Percentiles rank a stretch among this genome's conserved stretches.
Conservation (phyloP, 1,140 invertebrate genomes). For the Tetramorium alpestre region DNA sequence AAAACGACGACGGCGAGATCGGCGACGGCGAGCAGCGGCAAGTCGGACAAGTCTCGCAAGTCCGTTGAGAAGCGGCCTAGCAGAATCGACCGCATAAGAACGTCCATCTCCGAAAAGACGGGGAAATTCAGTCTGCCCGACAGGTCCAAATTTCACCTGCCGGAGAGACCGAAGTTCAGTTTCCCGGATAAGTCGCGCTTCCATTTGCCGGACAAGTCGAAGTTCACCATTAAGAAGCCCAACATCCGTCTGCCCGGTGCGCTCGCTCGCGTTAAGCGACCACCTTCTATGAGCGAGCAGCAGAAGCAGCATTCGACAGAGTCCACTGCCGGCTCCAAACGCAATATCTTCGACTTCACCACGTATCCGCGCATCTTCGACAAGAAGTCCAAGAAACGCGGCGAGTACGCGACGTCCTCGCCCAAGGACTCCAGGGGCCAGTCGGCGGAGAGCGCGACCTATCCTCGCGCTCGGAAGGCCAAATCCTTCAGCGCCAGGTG, state of each 20-base stretch:
- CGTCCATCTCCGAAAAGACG: constrained; percentile 86
- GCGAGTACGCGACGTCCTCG: constrained; percentile 81
- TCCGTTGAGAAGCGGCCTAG: constrained; percentile 73
- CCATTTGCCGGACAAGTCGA: constrained; percentile 86
- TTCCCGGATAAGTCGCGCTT: constrained; percentile 85
- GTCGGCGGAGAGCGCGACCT: constrained; percentile 85
- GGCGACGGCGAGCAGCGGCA: constrained; percentile 55
- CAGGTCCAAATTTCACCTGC: constrained; percentile 87
- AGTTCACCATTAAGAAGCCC: constrained; percentile 82
- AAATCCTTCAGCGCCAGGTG: constrained; percentile 83
- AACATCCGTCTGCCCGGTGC: constrained; percentile 80
- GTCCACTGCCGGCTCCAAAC: constrained; percentile 82
- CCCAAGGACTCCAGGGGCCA: constrained; percentile 80
- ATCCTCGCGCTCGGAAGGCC: constrained; percentile 83
- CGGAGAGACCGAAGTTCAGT: constrained; percentile 87
- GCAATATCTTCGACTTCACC: constrained; percentile 90
- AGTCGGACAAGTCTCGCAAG: constrained; percentile 70
- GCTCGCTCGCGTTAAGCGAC: constrained; percentile 66
- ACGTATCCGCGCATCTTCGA: constrained; percentile 92
- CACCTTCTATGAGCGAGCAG: constrained; percentile 78
- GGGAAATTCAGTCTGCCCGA: constrained; percentile 87
- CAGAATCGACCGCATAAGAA: constrained; percentile 80
- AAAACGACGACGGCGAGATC: constrained; percentile 51
- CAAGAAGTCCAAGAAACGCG: constrained; percentile 86
- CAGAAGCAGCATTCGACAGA: constrained; percentile 84